A percentile compares a stretch with the other conserved stretches of the same genome.
These are phyloP conservation scores for Petrolisthes cinctipes DNA, from an alignment of 2,888 invertebrate species.

Conservation along the genomic window DNA sequence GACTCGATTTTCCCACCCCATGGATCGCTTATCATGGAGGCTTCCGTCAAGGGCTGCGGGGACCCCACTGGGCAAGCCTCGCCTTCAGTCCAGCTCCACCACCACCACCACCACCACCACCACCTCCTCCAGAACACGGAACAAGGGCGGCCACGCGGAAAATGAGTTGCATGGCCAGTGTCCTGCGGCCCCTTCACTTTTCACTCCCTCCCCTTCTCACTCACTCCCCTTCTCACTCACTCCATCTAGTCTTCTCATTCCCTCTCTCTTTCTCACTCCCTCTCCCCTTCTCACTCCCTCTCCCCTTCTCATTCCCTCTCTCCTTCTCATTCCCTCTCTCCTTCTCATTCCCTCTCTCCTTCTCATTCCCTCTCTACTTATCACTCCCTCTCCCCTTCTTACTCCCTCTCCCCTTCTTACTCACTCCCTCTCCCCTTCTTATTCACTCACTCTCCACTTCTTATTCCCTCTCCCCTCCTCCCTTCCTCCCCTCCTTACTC, in stretches of 20 bases:
- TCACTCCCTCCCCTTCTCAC: not conserved
- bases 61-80: not conserved
- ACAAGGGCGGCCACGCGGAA: constrained; percentile 25
- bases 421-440: too few species aligned
- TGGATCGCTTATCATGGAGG: not conserved
- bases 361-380: too few species aligned
- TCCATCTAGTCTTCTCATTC: too few species aligned
- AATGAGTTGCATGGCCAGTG: constrained; percentile 35
- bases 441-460: not conserved
- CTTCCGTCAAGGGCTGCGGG: not conserved
- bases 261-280: too few species aligned
- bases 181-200: not conserved
- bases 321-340: too few species aligned
- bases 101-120: not conserved
- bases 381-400: too few species aligned
- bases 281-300: not conserved
- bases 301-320: not conserved
- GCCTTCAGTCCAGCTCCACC: not conserved
- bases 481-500: not conserved
- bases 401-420: too few species aligned
- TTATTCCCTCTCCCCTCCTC: not conserved
- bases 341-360: too few species aligned
- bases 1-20: not conserved
- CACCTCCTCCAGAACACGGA: constrained; percentile 9
- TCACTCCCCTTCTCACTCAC: too few species aligned